Evolutionary conservation across 2,888 invertebrate species (phyloP).

Genomic region (Callimorpha dominula): DNA sequence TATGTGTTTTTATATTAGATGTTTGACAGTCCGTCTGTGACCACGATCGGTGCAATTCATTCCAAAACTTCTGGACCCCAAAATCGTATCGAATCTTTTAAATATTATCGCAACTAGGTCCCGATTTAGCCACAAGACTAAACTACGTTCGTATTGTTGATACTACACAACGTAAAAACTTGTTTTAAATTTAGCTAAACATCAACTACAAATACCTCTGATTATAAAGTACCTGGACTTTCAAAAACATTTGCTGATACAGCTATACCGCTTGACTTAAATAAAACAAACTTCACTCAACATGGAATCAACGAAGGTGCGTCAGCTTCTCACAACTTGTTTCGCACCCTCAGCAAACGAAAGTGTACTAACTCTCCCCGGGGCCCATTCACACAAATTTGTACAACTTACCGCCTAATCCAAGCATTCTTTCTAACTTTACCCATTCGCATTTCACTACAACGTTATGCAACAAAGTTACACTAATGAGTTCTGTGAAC

Average conservation of each 20-base stretch:
- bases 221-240: neutral
- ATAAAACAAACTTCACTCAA: constrained; percentile 23
- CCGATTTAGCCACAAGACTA: too few relatives aligned
- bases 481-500: constrained; percentile 37
- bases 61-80: too few relatives aligned
- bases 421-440: constrained; percentile 44
- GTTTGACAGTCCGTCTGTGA: too few relatives aligned
- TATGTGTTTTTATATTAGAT: too few relatives aligned
- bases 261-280: neutral
- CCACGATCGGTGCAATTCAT: too few relatives aligned
- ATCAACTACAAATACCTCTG: neutral
- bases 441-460: constrained; percentile 37
- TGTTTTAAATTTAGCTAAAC: too few relatives aligned
- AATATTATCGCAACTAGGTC: too few relatives aligned
- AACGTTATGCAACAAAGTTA: constrained; percentile 44
- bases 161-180: too few relatives aligned
- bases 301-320: constrained; percentile 27
- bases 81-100: too few relatives aligned
- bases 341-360: constrained; percentile 28
- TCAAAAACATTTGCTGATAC: neutral
- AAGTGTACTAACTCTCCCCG: constrained; percentile 28
- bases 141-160: too few relatives aligned
- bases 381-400: constrained; percentile 38
- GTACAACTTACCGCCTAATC: constrained; percentile 37
- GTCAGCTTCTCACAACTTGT: constrained; percentile 29